Conservation (phyloP, 2,113 vertebrate genomes). For the Ornithorhynchus anatinus region DNA sequence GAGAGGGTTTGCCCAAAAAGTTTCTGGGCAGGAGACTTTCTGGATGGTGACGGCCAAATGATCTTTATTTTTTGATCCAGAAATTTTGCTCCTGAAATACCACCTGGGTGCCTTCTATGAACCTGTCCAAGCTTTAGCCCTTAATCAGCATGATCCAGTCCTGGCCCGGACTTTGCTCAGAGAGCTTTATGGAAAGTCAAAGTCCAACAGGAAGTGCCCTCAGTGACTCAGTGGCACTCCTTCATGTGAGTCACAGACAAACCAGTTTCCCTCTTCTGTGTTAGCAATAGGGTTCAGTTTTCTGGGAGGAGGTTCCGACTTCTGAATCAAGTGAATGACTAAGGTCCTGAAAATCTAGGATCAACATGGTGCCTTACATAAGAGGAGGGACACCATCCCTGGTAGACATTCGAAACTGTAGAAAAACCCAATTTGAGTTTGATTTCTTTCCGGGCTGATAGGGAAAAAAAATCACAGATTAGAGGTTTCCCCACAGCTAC, state of each 20-base stretch:
- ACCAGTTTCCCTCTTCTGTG: neutral
- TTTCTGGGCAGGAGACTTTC: too few species aligned
- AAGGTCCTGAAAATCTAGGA: neutral
- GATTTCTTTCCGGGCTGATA: too few species aligned
- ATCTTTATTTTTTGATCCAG: neutral
- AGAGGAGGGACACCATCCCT: too few species aligned
- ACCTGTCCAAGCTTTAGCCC: neutral
- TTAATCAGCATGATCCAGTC: neutral
- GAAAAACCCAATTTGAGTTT: too few species aligned
- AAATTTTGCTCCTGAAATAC: neutral
- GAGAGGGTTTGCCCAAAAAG: too few species aligned
- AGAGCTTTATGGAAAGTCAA: neutral
- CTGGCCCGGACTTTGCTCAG: neutral
- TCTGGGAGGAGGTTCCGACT: neutral
- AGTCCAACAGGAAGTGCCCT: slow-evolving; percentile 27
- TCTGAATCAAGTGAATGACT: neutral
- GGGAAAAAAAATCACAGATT: too few species aligned
- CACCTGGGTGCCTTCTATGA: neutral
- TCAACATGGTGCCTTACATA: too few species aligned
- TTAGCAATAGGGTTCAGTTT: neutral
- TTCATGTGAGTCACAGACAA: slow-evolving; percentile 18
- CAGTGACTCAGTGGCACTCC: slow-evolving; percentile 18
- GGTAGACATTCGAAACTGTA: too few species aligned
- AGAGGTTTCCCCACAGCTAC: too few species aligned
- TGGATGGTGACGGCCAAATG: too few species aligned